Conservation (phyloP, 2,888 invertebrate species). For the Microplitis deprimator region DNA sequence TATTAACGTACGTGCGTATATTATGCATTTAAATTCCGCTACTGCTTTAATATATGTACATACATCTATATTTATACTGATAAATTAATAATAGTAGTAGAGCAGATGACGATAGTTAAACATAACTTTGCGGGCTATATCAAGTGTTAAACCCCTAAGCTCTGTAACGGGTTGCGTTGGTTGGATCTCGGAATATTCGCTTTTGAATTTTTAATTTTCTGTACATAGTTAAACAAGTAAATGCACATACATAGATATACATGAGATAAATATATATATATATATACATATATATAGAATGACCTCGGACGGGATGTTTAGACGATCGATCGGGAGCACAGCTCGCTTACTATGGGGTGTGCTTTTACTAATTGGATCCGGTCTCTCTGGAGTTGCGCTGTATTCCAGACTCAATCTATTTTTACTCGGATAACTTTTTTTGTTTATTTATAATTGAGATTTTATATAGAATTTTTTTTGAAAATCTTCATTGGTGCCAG, state of each 20-base stretch:
- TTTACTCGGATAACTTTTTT: slow-evolving; percentile 19
- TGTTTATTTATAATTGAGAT: slow-evolving; percentile 37
- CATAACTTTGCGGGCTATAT: not conserved
- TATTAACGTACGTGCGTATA: not conserved
- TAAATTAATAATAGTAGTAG: not conserved
- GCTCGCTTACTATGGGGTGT: slow-evolving; percentile 44
- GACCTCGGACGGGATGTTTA: slow-evolving; percentile 49
- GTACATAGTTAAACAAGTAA: not conserved
- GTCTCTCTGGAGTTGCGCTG: slow-evolving; percentile 42
- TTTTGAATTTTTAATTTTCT: not conserved
- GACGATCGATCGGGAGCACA: slow-evolving; percentile 58
- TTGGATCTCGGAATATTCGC: not conserved
- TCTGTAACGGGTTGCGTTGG: not conserved
- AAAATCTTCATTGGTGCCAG: no score
- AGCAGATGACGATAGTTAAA: not conserved
- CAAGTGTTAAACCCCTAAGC: not conserved
- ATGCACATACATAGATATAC: not conserved
- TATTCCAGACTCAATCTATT: slow-evolving; percentile 18
- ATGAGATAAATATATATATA: slow-evolving; percentile 14
- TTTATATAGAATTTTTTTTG: no score
- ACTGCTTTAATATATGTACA: not conserved
- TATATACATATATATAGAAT: slow-evolving; percentile 37
- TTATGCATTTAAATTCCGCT: not conserved
- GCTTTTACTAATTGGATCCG: slow-evolving; percentile 65
- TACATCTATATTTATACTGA: slow-evolving; percentile 5